Evolutionary conservation across 2,888 invertebrate genomes (phyloP).

Genomic region (Petrolisthes manimaculis): DNA sequence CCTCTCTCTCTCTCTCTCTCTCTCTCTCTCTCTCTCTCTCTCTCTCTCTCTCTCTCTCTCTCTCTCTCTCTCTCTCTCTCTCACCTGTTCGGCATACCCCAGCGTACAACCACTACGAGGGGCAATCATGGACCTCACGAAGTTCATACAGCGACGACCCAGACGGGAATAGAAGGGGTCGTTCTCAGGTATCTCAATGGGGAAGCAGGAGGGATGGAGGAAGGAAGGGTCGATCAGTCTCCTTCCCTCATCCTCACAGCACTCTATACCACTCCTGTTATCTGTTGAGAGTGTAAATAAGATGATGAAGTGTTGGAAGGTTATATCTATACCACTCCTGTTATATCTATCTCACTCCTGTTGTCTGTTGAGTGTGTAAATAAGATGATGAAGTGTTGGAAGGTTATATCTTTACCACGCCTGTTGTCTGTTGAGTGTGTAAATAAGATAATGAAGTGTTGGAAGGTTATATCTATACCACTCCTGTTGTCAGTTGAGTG

Average conservation of each 20-base stretch:
- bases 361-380: no score
- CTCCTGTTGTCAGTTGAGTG: no score
- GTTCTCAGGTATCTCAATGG: slow-evolving; percentile 54
- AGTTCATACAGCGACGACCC: slow-evolving; percentile 77
- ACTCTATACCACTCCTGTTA: slow-evolving; percentile 62
- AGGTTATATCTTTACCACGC: background rate
- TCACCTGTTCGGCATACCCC: slow-evolving; percentile 35
- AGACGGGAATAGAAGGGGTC: slow-evolving; percentile 61
- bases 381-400: no score
- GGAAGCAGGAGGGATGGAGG: slow-evolving; percentile 62
- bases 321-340: slow-evolving; percentile 54
- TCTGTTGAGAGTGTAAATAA: slow-evolving; percentile 23
- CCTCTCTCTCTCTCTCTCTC: no score
- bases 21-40: no score
- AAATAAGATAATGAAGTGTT: no score
- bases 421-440: background rate
- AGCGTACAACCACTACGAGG: slow-evolving; percentile 69
- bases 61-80: background rate
- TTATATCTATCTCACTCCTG: slow-evolving; percentile 27
- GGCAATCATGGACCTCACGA: slow-evolving; percentile 79
- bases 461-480: no score
- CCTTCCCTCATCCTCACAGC: slow-evolving; percentile 42
- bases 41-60: no score
- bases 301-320: background rate
- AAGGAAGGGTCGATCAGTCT: slow-evolving; percentile 30